Evolutionary conservation across 2,113 vertebrate species (phyloP).

Genomic region (Anhinga anhinga): DNA sequence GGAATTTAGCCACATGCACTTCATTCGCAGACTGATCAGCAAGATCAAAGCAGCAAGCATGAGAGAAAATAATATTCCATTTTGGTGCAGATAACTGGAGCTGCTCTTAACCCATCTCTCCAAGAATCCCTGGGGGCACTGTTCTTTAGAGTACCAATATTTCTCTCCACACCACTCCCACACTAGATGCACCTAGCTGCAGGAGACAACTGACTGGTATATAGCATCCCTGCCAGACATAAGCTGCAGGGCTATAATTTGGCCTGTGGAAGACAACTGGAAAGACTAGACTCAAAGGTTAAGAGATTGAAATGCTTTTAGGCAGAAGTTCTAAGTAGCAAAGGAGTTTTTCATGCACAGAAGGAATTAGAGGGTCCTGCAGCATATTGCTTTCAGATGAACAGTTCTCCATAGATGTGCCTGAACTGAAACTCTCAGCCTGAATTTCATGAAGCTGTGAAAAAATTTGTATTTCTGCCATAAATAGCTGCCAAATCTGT

Average conservation of each 20-base stretch:
- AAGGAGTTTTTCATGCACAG: neutral
- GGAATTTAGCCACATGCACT: neutral
- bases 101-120: neutral
- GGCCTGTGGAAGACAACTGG: neutral
- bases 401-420: neutral
- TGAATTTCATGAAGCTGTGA: neutral
- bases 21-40: accelerated
- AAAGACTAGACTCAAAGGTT: neutral
- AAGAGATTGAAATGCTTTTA: neutral
- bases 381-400: neutral
- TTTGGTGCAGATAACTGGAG: neutral
- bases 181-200: neutral
- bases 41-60: neutral
- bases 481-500: neutral
- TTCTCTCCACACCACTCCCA: accelerated
- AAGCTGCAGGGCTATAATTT: neutral
- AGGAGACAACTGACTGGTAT: neutral
- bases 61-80: neutral
- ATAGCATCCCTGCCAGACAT: neutral
- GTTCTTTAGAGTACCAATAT: neutral
- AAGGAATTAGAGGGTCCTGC: neutral
- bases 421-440: neutral
- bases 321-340: neutral
- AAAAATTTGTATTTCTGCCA: neutral
- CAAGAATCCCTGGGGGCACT: neutral